A percentile compares a stretch with the other conserved stretches of the same genome.
Conservation (phyloP, 2,888 invertebrate species). For the Scaptomyza flava region DNA sequence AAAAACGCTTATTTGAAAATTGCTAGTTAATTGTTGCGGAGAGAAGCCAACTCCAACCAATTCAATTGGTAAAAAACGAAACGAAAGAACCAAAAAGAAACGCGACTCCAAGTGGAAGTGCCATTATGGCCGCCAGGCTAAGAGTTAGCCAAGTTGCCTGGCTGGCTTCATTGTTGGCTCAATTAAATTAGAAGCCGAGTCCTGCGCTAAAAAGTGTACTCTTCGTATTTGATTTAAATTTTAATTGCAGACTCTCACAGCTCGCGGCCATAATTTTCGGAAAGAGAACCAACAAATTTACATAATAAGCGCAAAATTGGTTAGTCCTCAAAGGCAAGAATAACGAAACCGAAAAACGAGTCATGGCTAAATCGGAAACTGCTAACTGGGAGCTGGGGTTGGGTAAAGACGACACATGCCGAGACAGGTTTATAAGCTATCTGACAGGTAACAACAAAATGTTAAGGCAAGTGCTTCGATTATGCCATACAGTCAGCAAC, state of each 20-base stretch:
- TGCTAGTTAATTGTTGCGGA: conserved; percentile 73
- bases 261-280: conserved; percentile 64
- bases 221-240: conserved; percentile 71
- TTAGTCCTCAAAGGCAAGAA: conserved; percentile 27
- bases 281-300: conserved; percentile 58
- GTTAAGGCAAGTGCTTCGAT: conserved; percentile 70
- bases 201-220: conserved; percentile 22
- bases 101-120: conserved; percentile 48
- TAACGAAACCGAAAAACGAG: conserved; percentile 2
- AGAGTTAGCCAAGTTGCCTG: conserved; percentile 49
- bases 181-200: conserved; percentile 64
- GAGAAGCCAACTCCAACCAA: conserved; percentile 26
- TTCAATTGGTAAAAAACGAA: conserved; percentile 15
- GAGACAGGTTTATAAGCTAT: conserved; percentile 64
- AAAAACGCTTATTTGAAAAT: conserved; percentile 77
- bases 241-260: conserved; percentile 69
- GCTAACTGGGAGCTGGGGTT: conserved; percentile 15
- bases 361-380: conserved; percentile 15
- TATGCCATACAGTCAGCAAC: conserved; percentile 43
- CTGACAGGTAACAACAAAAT: conserved; percentile 63
- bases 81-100: neutral
- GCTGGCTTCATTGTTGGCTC: conserved; percentile 65
- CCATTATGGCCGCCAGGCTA: conserved; percentile 55
- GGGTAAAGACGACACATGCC: conserved; percentile 64
- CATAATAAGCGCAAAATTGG: conserved; percentile 74